Percentiles rank a stretch among this genome's conserved stretches.
These are phyloP conservation scores for Bombus waltoni DNA, from an alignment of 1,140 invertebrate genomes.

Conservation along the genomic window DNA sequence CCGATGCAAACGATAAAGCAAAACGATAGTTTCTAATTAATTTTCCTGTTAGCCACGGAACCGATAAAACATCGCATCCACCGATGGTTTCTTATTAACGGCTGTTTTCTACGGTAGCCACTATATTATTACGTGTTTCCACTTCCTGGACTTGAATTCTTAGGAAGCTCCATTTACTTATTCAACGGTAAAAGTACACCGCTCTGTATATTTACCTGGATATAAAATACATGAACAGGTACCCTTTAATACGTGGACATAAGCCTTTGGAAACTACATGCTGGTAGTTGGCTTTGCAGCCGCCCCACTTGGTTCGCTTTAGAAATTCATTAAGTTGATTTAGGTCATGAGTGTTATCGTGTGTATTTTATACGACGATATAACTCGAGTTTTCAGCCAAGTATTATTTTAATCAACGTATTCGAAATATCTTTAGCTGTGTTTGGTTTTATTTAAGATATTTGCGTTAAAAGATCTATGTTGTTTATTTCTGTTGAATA, in stretches of 20 bases:
- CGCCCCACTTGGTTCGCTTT: background rate
- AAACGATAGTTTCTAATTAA: too few relatives aligned
- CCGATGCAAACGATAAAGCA: too few relatives aligned
- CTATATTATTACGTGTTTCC: background rate
- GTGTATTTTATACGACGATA: background rate
- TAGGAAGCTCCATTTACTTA: background rate
- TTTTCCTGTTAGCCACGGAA: too few relatives aligned
- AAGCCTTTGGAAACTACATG: background rate
- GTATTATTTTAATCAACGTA: too few relatives aligned
- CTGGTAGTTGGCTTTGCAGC: background rate
- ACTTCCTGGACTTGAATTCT: background rate
- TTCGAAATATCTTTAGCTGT: background rate
- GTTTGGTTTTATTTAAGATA: background rate
- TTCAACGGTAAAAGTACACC: background rate
- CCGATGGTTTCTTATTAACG: too few relatives aligned
- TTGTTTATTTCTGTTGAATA: too few relatives aligned
- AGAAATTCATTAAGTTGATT: constrained; percentile 4
- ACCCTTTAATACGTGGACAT: background rate
- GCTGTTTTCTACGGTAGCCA: too few relatives aligned
- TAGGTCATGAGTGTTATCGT: background rate
- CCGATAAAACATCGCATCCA: too few relatives aligned
- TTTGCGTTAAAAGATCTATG: background rate
- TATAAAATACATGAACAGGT: background rate
- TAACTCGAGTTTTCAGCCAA: background rate
- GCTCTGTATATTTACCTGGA: background rate